Percentiles rank a stretch among this genome's conserved stretches.
phyloP scores from a whole-genome alignment of 2,113 vertebrate genomes.

The Phodopus roborovskii region DNA sequence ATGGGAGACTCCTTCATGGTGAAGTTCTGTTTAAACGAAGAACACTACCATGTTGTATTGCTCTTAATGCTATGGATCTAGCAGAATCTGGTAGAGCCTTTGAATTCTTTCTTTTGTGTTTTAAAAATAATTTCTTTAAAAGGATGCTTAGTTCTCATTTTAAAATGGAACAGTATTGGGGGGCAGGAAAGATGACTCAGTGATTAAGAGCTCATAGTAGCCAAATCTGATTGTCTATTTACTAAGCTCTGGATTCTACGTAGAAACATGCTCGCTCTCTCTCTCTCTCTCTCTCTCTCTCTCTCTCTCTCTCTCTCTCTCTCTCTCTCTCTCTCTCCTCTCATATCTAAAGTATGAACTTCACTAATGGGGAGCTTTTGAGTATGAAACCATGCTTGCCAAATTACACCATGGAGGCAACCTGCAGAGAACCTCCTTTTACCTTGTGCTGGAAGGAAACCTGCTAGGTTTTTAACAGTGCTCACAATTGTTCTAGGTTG shows the following conservation, averaged over 20 bases:
- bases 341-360: neutral
- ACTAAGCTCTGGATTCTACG: neutral
- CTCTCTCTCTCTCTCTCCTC: too few species aligned
- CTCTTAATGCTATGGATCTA: neutral
- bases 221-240: neutral
- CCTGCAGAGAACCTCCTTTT: conserved; percentile 16
- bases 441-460: conserved; percentile 37
- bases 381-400: neutral
- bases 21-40: neutral
- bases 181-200: too few species aligned
- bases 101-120: neutral
- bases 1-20: neutral
- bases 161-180: neutral
- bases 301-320: neutral
- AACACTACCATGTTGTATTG: neutral
- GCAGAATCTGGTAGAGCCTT: neutral
- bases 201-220: neutral
- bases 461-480: neutral
- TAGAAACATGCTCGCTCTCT: neutral
- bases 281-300: neutral
- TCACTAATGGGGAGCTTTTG: neutral
- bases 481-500: neutral
- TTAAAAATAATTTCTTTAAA: neutral
- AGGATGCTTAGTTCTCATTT: neutral
- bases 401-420: neutral